These are phyloP conservation scores for Colaptes auratus DNA, from an alignment of 2,113 vertebrate genomes.

Conservation along the genomic window DNA sequence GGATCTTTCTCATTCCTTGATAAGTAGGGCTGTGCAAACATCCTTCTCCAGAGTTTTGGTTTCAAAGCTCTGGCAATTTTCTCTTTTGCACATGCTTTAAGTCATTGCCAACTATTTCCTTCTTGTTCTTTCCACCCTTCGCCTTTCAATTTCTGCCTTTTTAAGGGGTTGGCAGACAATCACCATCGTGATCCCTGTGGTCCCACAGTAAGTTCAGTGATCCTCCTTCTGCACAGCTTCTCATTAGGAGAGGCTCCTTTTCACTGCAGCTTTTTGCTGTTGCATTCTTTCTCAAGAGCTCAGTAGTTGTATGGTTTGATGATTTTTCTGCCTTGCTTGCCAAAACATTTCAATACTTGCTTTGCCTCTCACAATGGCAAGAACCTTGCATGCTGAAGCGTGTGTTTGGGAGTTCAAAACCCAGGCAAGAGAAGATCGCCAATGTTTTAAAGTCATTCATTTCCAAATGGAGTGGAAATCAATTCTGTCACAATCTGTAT, in stretches of 20 bases:
- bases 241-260: neutral
- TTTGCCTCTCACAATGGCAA: neutral
- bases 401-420: constrained; percentile 4
- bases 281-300: constrained; percentile 16
- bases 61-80: neutral
- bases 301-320: neutral
- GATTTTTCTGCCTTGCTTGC: constrained; percentile 5
- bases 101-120: neutral
- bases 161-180: neutral
- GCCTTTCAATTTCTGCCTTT: neutral
- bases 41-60: neutral
- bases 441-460: constrained; percentile 22
- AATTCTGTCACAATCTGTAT: constrained; percentile 1
- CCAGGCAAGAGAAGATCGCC: constrained; percentile 23
- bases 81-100: neutral
- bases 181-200: neutral
- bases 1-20: neutral
- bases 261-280: neutral
- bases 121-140: neutral
- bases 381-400: neutral
- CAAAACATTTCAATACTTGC: constrained; percentile 16
- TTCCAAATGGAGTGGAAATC: constrained; percentile 25
- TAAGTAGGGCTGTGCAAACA: neutral
- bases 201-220: neutral
- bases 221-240: neutral